These are phyloP conservation scores for Hiodon alosoides DNA, from an alignment of 2,113 vertebrate species.

Conservation along the genomic window DNA sequence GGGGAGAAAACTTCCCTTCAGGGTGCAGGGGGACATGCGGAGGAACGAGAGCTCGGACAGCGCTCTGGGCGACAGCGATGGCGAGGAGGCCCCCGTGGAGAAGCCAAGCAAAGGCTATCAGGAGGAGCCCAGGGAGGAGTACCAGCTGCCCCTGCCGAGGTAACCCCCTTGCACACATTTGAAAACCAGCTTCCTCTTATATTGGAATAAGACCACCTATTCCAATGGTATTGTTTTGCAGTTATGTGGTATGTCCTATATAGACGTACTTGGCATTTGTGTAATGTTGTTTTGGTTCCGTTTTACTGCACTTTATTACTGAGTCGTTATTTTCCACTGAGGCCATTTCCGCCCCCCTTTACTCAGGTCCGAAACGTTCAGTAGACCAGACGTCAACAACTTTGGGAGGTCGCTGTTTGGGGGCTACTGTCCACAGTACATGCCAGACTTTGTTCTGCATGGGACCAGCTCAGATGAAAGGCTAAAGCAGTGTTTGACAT, in stretches of 20 bases:
- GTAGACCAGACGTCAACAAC: constrained; percentile 64
- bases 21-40: constrained; percentile 63
- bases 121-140: constrained; percentile 47
- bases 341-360: background rate
- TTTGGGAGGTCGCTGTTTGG: constrained; percentile 77
- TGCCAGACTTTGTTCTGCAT: constrained; percentile 79
- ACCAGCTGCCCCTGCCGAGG: constrained; percentile 76
- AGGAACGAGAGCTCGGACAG: constrained; percentile 75
- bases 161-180: constrained; percentile 35
- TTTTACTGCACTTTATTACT: no score
- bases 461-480: constrained; percentile 69
- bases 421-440: constrained; percentile 75
- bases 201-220: no score
- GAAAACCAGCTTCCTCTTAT: background rate
- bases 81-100: constrained; percentile 53
- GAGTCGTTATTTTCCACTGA: no score
- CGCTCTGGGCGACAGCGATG: constrained; percentile 74
- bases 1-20: constrained; percentile 42
- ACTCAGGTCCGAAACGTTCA: constrained; percentile 66
- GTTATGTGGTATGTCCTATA: no score
- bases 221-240: no score
- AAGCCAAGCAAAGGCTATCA: constrained; percentile 13
- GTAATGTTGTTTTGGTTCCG: no score
- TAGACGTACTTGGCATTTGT: no score
- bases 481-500: constrained; percentile 66